Base-by-base conservation (phyloP, 2,888 invertebrate species). In the Amphipyra berbera region DNA sequence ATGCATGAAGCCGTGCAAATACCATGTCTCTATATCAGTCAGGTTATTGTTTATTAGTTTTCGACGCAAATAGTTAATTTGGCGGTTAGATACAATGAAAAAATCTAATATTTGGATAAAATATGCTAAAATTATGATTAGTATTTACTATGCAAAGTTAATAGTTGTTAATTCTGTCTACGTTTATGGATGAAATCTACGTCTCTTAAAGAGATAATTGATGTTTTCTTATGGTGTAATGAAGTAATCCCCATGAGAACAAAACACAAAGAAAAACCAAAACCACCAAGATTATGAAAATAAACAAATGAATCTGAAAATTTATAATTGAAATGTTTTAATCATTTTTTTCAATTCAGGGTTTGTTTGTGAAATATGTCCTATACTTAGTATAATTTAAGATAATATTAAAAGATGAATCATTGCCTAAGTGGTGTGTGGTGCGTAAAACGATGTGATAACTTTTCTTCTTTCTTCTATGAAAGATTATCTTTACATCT, bases 1-100 rank as follows among this genome's bases (percentile, higher is more conserved):
- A 75, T 70, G 64, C 55, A 48, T 49, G 49, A 76, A 78, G 76
- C 76, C 64, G 71, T 63, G 78, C 76, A 14, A 21, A 50, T 49
- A 68, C 57, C 8, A 40, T 15, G 27, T 50, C 33, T 45, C 38
- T 12, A 21, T 59, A 40, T 67, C 10, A 49, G 30, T 57, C 7
- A 3, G 10, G 68, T 68, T 73, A 56, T 14, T 50, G 7, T 41
- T 57, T 40, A 35, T 73, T 68, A 61, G 30, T 54, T 38, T 1
- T 30, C 6, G 40, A 42, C 49, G 68, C 61, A 30, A 41, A 35
- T 44, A 37, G n/a, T 73, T 73, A 68, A 33, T 21, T 21, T 35
- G n/a, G 48, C 27, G 14, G 41, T 68, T 68, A 61, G 13, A 41
- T 10, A 61, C 47, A 52, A 55, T 37, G 21, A 49, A 62, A 44